These are phyloP conservation scores for Fissipunctia ypsillon DNA, from an alignment of 2,888 invertebrate species.

Conservation along the genomic window DNA sequence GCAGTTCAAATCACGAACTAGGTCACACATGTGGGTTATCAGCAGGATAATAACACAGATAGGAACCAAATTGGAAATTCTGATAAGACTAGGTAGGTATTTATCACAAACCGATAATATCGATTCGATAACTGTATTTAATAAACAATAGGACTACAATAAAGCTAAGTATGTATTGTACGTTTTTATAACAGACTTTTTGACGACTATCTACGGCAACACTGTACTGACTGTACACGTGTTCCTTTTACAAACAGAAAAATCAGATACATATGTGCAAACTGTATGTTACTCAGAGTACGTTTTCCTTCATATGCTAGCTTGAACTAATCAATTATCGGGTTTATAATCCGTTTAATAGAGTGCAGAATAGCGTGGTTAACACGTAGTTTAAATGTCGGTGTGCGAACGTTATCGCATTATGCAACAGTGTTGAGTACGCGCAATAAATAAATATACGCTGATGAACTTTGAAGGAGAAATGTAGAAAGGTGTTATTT, in stretches of 20 bases:
- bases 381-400: conserved; percentile 20
- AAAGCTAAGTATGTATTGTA: conserved; percentile 14
- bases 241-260: conserved; percentile 48
- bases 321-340: conserved; percentile 41
- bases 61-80: conserved; percentile 36
- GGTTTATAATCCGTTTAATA: conserved; percentile 35
- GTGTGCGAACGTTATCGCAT: conserved; percentile 39
- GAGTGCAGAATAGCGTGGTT: conserved; percentile 47
- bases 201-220: conserved; percentile 36
- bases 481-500: conserved; percentile 29
- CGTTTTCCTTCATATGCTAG: conserved; percentile 4
- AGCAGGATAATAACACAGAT: conserved; percentile 39
- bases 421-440: conserved; percentile 47
- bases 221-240: conserved; percentile 47
- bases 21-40: conserved; percentile 41
- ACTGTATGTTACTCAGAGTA: conserved; percentile 19
- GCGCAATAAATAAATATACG: conserved; percentile 35
- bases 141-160: conserved; percentile 31
- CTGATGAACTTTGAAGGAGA: conserved; percentile 39
- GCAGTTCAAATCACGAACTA: conserved; percentile 7
- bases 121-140: conserved; percentile 16
- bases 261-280: conserved; percentile 17
- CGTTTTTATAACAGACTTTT: conserved; percentile 46
- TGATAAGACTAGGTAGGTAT: conserved; percentile 14
- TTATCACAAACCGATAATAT: conserved; percentile 11